These are phyloP conservation scores for Mastomys coucha DNA, from an alignment of 2,113 vertebrate species.

Conservation along the genomic window DNA sequence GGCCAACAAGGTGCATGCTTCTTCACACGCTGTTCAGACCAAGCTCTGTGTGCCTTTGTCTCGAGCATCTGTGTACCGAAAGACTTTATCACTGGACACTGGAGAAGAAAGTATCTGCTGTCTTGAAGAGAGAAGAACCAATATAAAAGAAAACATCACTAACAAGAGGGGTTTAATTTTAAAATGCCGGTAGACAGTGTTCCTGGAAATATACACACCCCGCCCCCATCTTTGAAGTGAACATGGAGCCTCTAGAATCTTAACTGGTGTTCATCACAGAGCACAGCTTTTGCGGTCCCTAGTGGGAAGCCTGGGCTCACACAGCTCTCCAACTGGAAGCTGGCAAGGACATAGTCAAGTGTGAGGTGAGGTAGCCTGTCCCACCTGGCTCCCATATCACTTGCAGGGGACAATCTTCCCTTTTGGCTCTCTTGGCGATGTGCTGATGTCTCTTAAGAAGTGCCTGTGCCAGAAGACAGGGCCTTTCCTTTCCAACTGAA, in stretches of 20 bases:
- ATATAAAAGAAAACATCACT: background rate
- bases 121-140: background rate
- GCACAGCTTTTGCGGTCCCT: too few species aligned
- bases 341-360: background rate
- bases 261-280: background rate
- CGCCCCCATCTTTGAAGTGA: background rate
- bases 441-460: background rate
- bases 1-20: background rate
- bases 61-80: background rate
- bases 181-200: background rate
- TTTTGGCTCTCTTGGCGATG: slow-evolving; percentile 13
- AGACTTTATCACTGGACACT: background rate
- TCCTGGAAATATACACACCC: background rate
- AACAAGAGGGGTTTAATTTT: background rate
- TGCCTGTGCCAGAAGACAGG: background rate
- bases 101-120: background rate
- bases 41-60: background rate
- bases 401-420: background rate
- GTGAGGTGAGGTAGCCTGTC: rapidly evolving
- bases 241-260: background rate
- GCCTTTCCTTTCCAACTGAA: slow-evolving; percentile 45
- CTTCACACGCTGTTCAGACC: background rate
- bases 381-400: rapidly evolving
- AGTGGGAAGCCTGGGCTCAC: background rate
- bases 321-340: background rate